phyloP scores from a whole-genome alignment of 2,888 invertebrate genomes.

The Octodonta nipae region DNA sequence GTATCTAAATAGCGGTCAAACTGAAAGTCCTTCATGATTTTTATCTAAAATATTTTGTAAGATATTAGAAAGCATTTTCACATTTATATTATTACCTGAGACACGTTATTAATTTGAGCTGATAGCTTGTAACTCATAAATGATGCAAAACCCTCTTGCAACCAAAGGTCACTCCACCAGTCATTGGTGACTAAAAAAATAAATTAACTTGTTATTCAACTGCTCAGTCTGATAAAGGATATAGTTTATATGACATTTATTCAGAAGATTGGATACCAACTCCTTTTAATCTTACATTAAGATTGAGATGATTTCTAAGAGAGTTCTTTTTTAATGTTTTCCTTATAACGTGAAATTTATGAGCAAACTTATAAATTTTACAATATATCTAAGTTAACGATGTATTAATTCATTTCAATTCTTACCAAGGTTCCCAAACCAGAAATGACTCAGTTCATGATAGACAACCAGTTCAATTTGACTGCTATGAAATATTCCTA shows the following conservation, averaged over 20 bases:
- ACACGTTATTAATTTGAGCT: constrained; percentile 3
- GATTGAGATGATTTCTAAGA: too few relatives aligned
- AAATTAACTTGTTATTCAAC: too few relatives aligned
- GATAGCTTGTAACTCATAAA: constrained; percentile 19
- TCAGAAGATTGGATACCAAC: too few relatives aligned
- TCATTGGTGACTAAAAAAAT: constrained; percentile 23
- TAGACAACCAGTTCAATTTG: constrained; percentile 16
- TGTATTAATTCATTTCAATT: background rate
- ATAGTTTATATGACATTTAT: too few relatives aligned
- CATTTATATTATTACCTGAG: constrained; percentile 3
- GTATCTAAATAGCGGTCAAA: constrained; percentile 11
- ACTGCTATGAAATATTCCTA: constrained; percentile 10
- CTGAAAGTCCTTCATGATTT: constrained; percentile 7
- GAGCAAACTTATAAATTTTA: background rate
- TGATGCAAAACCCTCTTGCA: constrained; percentile 23
- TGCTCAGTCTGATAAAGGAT: too few relatives aligned
- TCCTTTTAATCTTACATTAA: too few relatives aligned
- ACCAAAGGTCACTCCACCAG: constrained; percentile 25
- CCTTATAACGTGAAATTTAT: too few relatives aligned
- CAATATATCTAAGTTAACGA: background rate
- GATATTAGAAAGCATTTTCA: background rate
- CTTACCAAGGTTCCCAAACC: constrained; percentile 26
- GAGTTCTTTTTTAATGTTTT: too few relatives aligned
- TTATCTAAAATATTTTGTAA: background rate
- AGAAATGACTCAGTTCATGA: constrained; percentile 24